A percentile compares a stretch with the other conserved stretches of the same genome.
Evolutionary conservation across 2,797 vertebrate species (phyloP).

Genomic region (Paramormyrops hopkinsi): DNA sequence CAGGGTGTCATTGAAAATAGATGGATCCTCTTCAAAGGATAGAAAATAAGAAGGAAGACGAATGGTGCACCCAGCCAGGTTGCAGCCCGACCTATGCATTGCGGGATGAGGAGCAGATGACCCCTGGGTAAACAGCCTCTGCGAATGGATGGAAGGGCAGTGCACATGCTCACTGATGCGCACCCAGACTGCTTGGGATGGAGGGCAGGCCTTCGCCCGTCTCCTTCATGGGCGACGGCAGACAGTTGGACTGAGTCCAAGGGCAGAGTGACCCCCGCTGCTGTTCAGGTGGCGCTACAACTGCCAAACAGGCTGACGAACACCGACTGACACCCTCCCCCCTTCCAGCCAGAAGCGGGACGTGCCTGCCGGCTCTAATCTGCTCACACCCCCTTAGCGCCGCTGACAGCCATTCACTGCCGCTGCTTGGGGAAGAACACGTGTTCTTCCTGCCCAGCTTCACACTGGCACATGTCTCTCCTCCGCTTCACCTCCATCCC

Average conservation of each 20-base stretch:
- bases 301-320: neutral
- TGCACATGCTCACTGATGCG: neutral
- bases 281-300: neutral
- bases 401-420: constrained; percentile 45
- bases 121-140: neutral
- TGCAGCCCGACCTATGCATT: neutral
- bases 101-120: neutral
- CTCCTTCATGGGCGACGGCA: neutral
- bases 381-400: neutral
- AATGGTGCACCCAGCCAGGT: neutral
- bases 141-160: neutral
- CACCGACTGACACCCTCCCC: neutral
- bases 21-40: neutral
- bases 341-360: neutral
- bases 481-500: neutral
- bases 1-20: neutral
- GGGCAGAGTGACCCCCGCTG: neutral
- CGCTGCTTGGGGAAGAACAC: constrained; percentile 49
- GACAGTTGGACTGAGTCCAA: neutral
- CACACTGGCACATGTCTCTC: constrained; percentile 1
- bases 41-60: neutral
- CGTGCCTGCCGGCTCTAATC: constrained; percentile 34
- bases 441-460: constrained; percentile 41
- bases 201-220: neutral
- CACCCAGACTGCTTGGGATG: neutral